phyloP scores from a whole-genome alignment of 1,140 invertebrate genomes.

The Aphelinus atriplicis region DNA sequence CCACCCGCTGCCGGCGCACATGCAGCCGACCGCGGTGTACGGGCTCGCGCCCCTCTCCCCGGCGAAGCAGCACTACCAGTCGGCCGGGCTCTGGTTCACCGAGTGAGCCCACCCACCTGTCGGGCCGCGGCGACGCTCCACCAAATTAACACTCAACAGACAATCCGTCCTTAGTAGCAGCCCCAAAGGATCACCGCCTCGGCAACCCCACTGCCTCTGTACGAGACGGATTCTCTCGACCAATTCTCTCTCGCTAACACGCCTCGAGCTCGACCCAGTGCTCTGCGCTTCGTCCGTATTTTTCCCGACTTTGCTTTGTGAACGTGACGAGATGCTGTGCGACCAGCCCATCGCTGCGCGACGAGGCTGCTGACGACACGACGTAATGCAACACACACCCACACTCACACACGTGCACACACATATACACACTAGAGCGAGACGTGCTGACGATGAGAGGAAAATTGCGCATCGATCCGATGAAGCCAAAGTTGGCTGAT shows the following conservation, averaged over 20 bases:
- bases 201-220: no score
- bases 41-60: conserved; percentile 78
- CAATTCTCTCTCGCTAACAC: no score
- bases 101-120: conserved; percentile 62
- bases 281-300: background rate
- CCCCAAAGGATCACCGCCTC: background rate
- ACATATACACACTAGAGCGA: no score
- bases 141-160: conserved; percentile 2
- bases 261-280: background rate
- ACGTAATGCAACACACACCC: no score
- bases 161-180: conserved; percentile 19
- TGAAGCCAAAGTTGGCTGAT: background rate
- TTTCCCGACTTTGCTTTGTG: background rate
- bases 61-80: conserved; percentile 79
- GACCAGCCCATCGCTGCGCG: no score
- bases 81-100: conserved; percentile 79
- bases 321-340: no score
- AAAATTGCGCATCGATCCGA: no score
- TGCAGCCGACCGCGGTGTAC: conserved; percentile 77
- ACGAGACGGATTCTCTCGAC: no score
- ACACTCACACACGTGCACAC: no score
- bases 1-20: conserved; percentile 86
- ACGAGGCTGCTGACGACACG: no score
- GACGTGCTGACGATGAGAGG: no score
- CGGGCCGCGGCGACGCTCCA: no score